Conservation (phyloP, 2,797 vertebrate genomes). For the Pyrocephalus nanus region DNA sequence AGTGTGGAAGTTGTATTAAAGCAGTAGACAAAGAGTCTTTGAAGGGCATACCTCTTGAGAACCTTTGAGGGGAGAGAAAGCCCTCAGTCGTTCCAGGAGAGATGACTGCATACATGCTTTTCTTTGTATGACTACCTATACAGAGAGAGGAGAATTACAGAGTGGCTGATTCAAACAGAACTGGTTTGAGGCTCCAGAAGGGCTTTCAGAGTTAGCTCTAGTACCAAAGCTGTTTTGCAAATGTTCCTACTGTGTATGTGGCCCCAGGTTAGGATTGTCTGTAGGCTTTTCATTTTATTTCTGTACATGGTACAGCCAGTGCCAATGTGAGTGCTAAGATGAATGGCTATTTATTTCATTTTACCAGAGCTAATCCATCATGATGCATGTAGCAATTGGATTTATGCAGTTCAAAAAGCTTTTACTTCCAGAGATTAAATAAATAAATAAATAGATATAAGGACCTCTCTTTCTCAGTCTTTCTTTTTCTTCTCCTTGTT, state of each 20-base stretch:
- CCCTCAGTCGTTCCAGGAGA: neutral
- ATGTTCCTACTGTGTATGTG: neutral
- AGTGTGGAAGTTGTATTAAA: neutral
- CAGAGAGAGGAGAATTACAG: neutral
- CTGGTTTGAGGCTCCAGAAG: neutral
- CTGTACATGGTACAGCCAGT: neutral
- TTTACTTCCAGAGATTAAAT: conserved; percentile 69
- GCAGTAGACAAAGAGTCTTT: neutral
- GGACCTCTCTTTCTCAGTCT: conserved; percentile 40
- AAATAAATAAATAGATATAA: conserved; percentile 65
- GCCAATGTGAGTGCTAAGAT: conserved; percentile 42
- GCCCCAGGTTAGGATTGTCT: conserved; percentile 24
- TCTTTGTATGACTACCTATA: neutral
- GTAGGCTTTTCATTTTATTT: neutral
- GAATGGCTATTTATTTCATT: conserved; percentile 69
- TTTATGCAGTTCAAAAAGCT: conserved; percentile 38
- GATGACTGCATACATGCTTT: neutral
- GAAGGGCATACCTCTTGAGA: neutral
- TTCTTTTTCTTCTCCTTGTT: neutral
- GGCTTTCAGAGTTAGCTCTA: neutral
- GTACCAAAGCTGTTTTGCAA: neutral
- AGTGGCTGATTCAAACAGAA: neutral
- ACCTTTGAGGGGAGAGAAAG: neutral
- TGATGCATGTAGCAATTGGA: conserved; percentile 53
- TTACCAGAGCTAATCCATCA: conserved; percentile 71